Conservation (phyloP, 2,888 invertebrate genomes). For the Aphidoletes aphidimyza region DNA sequence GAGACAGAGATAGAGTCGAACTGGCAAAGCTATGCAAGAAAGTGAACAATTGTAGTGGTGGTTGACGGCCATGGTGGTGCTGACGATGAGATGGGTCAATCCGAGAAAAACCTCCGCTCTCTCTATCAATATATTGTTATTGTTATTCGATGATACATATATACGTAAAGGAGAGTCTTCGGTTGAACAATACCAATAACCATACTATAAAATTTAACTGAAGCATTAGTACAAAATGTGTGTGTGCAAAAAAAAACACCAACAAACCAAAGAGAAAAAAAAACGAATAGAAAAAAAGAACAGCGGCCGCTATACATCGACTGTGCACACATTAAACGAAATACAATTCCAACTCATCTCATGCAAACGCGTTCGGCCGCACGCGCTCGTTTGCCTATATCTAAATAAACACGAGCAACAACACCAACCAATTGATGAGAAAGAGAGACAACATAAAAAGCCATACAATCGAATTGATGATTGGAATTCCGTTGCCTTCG, state of each 20-base stretch:
- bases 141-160: slow-evolving; percentile 9
- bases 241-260: neutral
- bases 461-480: neutral
- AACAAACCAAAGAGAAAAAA: too few relatives aligned
- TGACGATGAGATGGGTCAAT: neutral
- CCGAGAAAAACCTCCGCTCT: slow-evolving; percentile 6
- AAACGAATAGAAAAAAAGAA: neutral
- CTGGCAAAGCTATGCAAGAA: too few relatives aligned
- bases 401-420: neutral
- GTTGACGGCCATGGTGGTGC: slow-evolving; percentile 41
- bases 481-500: slow-evolving; percentile 30
- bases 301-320: neutral
- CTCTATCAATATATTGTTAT: slow-evolving; percentile 34
- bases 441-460: neutral
- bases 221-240: neutral
- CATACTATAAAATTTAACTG: neutral
- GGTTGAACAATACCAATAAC: slow-evolving; percentile 12
- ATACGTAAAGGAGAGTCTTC: neutral
- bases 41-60: slow-evolving; percentile 36
- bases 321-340: neutral
- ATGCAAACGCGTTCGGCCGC: slow-evolving; percentile 35
- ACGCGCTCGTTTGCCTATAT: slow-evolving; percentile 30
- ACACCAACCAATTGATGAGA: neutral
- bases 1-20: too few relatives aligned
- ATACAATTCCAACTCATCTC: neutral